A percentile compares a stretch with the other conserved stretches of the same genome.
Evolutionary conservation across 1,140 invertebrate species (phyloP).

Genomic region (Ips nitidus): DNA sequence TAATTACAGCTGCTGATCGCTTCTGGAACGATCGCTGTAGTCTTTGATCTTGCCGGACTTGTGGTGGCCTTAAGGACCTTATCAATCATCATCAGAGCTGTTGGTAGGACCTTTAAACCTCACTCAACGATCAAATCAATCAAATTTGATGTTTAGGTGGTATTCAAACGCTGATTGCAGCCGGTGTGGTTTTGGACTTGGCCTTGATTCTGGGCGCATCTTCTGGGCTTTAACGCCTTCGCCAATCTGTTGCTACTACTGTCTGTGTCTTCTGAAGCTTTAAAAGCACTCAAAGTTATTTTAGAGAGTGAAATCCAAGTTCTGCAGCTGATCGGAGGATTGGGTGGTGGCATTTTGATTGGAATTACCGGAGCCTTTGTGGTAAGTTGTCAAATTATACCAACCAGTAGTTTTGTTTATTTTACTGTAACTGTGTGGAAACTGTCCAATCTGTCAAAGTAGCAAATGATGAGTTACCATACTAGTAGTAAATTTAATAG

Average conservation of each 20-base stretch:
- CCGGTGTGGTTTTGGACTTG: conserved; percentile 2
- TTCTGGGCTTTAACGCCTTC: neutral
- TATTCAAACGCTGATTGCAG: neutral
- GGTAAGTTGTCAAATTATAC: conserved; percentile 4
- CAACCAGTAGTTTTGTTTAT: neutral
- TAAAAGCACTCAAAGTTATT: neutral
- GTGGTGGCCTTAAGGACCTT: too few relatives aligned
- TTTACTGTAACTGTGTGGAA: neutral
- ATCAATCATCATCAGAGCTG: too few relatives aligned
- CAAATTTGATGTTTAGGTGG: neutral
- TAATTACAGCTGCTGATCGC: too few relatives aligned
- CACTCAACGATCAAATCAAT: neutral
- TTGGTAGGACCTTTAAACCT: too few relatives aligned
- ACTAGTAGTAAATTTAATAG: too few relatives aligned
- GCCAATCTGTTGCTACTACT: neutral
- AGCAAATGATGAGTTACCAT: too few relatives aligned
- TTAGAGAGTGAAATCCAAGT: neutral
- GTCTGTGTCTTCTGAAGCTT: neutral
- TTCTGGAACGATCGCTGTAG: too few relatives aligned
- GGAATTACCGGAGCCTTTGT: conserved; percentile 5
- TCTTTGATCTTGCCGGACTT: too few relatives aligned
- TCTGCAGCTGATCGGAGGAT: neutral
- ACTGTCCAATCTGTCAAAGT: too few relatives aligned
- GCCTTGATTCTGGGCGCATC: neutral
- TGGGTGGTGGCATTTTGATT: neutral